Conservation (phyloP, 2,888 invertebrate species). For the Parnassius smintheus region DNA sequence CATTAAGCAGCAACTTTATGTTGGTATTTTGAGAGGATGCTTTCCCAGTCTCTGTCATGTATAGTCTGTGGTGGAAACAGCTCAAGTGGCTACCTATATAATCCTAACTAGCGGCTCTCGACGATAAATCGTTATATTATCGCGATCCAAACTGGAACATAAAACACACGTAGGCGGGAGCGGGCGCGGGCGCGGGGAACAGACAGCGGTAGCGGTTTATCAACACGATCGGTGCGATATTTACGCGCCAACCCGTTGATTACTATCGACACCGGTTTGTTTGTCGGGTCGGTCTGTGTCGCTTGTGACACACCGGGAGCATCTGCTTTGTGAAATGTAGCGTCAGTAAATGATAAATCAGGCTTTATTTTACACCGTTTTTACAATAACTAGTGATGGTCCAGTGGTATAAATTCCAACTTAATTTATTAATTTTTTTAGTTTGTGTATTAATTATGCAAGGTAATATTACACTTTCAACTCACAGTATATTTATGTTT, state of each 20-base stretch:
- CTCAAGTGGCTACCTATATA: conserved; percentile 55
- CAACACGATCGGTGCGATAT: conserved; percentile 51
- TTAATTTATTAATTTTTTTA: too few species aligned
- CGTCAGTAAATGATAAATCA: too few species aligned
- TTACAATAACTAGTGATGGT: too few species aligned
- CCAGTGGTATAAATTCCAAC: too few species aligned
- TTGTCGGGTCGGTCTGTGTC: conserved; percentile 41
- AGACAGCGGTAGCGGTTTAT: conserved; percentile 44
- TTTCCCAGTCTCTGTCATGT: background rate
- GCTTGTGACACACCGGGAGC: conserved; percentile 41
- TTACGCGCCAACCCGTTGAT: conserved; percentile 57
- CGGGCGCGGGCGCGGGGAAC: conserved; percentile 42
- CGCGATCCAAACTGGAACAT: conserved; percentile 62
- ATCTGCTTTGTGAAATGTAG: too few species aligned
- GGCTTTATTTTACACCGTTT: too few species aligned
- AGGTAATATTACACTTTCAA: too few species aligned
- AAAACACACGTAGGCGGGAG: conserved; percentile 55
- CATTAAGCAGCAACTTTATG: too few species aligned
- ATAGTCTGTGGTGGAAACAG: conserved; percentile 46
- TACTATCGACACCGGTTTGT: conserved; percentile 69
- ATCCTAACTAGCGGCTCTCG: conserved; percentile 43
- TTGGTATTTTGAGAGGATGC: too few species aligned
- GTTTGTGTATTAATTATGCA: too few species aligned
- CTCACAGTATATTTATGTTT: too few species aligned
- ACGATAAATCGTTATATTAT: conserved; percentile 67